Evolutionary conservation across 2,113 vertebrate species (phyloP).

Genomic region (Channa maculata): DNA sequence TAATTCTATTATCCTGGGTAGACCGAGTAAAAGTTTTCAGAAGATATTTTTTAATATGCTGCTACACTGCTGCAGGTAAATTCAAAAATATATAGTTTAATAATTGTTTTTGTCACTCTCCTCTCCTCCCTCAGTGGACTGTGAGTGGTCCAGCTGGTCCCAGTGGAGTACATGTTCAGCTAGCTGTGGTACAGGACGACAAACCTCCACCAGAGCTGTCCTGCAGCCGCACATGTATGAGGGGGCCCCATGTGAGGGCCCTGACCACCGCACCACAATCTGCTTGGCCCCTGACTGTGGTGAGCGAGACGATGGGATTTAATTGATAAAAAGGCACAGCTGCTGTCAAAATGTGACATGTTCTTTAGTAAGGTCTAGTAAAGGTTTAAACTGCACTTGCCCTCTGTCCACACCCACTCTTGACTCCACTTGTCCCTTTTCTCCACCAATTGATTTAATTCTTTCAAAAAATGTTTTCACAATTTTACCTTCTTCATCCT

Average conservation of each 20-base stretch:
- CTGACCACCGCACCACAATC: slow-evolving; percentile 16
- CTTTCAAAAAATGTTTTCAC: no score
- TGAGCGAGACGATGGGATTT: slow-evolving; percentile 51
- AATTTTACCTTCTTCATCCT: no score
- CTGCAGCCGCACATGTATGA: slow-evolving; percentile 63
- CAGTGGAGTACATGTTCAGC: slow-evolving; percentile 83
- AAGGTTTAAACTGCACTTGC: no score
- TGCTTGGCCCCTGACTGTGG: slow-evolving; percentile 76
- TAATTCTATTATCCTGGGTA: no score
- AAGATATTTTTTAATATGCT: no score
- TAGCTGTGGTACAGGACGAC: slow-evolving; percentile 80
- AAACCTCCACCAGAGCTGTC: slow-evolving; percentile 67
- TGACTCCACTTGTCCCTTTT: no score
- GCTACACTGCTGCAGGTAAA: neutral
- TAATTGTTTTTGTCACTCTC: neutral
- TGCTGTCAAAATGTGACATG: no score
- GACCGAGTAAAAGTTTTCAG: no score
- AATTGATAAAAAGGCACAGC: no score
- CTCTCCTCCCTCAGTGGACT: slow-evolving; percentile 73
- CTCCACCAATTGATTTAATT: no score
- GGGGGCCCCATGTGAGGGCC: slow-evolving; percentile 78
- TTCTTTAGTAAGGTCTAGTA: no score
- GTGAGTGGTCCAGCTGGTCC: slow-evolving; percentile 84
- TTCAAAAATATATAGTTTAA: neutral
- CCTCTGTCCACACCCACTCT: no score